Percentiles rank a stretch among this genome's conserved stretches.
These are phyloP conservation scores for Cairina moschata DNA, from an alignment of 2,113 vertebrate genomes.

Conservation along the genomic window DNA sequence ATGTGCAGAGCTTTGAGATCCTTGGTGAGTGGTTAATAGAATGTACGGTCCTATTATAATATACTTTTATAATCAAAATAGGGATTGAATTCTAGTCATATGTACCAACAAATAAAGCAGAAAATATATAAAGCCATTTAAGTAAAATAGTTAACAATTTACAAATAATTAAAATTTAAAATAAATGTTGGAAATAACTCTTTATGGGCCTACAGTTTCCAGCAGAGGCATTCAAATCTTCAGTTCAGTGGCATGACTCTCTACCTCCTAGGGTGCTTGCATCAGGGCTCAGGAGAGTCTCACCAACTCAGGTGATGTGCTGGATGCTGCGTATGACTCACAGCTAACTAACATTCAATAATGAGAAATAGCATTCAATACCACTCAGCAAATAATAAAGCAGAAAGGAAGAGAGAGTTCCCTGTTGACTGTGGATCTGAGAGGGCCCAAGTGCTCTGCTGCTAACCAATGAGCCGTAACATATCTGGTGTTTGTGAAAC, in stretches of 20 bases:
- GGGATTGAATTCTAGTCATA: background rate
- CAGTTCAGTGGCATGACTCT: background rate
- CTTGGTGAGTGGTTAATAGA: background rate
- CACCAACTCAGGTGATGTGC: background rate
- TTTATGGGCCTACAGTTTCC: background rate
- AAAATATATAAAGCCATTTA: background rate
- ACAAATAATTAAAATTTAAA: background rate
- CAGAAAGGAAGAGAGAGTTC: background rate
- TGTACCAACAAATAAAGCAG: background rate
- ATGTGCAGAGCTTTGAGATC: background rate
- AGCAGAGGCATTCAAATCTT: background rate
- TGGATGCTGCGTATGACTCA: accelerated
- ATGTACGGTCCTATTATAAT: background rate
- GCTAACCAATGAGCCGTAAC: background rate
- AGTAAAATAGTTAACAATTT: background rate
- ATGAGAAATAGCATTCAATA: background rate
- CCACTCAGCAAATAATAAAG: background rate
- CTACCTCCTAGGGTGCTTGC: background rate
- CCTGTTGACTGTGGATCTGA: background rate
- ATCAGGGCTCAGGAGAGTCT: background rate
- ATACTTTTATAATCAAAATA: background rate
- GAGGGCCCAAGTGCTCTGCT: background rate
- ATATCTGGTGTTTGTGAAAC: background rate
- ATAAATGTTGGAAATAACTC: background rate
- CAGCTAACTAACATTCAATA: background rate